Percentiles rank a stretch among this genome's conserved stretches.
phyloP scores from a whole-genome alignment of 2,888 invertebrate genomes.

The Hydrotaea cyrtoneurina region DNA sequence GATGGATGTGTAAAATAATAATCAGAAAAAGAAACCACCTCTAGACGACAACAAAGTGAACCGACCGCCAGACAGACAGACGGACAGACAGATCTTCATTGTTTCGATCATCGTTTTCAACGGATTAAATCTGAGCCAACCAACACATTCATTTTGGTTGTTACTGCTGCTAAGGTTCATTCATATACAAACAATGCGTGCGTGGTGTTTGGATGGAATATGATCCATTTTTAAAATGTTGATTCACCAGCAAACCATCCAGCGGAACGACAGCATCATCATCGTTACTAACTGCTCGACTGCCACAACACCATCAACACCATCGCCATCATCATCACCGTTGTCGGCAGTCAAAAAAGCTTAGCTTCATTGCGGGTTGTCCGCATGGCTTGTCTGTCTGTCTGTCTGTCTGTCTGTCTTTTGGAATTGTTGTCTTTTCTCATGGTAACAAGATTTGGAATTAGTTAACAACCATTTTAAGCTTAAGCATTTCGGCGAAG shows the following conservation, averaged over 20 bases:
- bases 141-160: constrained; percentile 35
- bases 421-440: constrained; percentile 55
- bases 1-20: constrained; percentile 15
- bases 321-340: background rate
- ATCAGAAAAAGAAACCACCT: constrained; percentile 12
- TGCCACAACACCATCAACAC: background rate
- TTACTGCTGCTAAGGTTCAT: constrained; percentile 11
- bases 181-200: constrained; percentile 18
- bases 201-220: constrained; percentile 39
- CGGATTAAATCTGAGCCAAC: constrained; percentile 53
- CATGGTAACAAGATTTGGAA: constrained; percentile 56
- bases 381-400: background rate
- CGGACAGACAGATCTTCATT: constrained; percentile 25
- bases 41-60: constrained; percentile 41
- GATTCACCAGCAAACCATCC: constrained; percentile 57
- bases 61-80: constrained; percentile 14
- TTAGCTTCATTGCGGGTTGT: constrained; percentile 19
- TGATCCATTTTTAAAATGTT: constrained; percentile 56
- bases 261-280: constrained; percentile 1
- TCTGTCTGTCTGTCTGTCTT: constrained; percentile 2
- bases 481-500: background rate
- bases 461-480: constrained; percentile 17
- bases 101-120: constrained; percentile 42
- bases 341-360: constrained; percentile 4
- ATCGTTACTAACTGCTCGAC: constrained; percentile 11